These are phyloP conservation scores for Motacilla alba DNA, from an alignment of 2,113 vertebrate species.

Conservation along the genomic window DNA sequence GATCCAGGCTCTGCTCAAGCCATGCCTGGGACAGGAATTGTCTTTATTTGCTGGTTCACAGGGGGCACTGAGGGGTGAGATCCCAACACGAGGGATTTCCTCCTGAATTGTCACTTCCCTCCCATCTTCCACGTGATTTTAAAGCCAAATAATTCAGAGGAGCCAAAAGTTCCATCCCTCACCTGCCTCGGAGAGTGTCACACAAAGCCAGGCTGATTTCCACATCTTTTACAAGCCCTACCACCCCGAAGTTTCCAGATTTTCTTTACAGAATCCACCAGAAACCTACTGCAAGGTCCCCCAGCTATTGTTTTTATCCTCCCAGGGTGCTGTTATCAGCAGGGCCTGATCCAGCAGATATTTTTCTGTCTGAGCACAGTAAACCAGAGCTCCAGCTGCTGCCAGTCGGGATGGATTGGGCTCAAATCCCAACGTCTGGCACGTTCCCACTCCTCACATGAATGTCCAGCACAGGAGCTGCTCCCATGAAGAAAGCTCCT, in stretches of 20 bases:
- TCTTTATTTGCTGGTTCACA: not conserved
- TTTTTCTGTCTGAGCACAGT: not conserved
- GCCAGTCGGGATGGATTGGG: not conserved
- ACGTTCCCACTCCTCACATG: not conserved
- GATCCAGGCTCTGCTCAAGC: not conserved
- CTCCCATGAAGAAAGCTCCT: not conserved
- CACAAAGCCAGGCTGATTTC: not conserved
- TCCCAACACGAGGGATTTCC: not conserved
- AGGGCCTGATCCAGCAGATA: not conserved
- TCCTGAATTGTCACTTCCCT: not conserved
- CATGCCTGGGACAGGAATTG: not conserved
- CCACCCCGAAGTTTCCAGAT: not conserved
- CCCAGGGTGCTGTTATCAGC: not conserved
- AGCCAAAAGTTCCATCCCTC: not conserved
- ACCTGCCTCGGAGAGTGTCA: not conserved
- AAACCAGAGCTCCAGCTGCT: not conserved
- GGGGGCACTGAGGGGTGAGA: not conserved
- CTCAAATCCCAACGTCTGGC: not conserved
- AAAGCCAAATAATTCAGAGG: not conserved
- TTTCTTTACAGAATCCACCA: not conserved
- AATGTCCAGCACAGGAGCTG: not conserved
- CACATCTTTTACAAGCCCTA: not conserved
- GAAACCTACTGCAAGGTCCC: not conserved
- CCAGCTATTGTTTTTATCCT: not conserved
- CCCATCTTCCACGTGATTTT: not conserved